These are phyloP conservation scores for Poeciliopsis infans DNA, from an alignment of 2,797 vertebrate species.

Conservation along the genomic window DNA sequence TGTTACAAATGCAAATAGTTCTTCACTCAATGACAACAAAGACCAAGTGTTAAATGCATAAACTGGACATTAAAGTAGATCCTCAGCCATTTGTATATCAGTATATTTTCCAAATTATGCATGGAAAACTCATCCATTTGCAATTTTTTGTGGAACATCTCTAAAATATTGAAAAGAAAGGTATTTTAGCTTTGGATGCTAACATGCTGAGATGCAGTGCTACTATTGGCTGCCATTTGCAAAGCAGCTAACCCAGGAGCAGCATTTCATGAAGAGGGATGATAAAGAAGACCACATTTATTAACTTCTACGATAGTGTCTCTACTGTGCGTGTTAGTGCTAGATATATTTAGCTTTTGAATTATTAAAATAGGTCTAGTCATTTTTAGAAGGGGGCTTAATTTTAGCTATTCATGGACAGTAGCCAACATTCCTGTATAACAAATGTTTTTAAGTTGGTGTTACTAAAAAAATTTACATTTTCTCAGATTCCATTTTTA, in stretches of 20 bases:
- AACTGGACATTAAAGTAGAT: too few species aligned
- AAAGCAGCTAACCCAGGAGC: background rate
- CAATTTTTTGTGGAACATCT: too few species aligned
- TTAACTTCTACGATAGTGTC: background rate
- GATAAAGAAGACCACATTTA: background rate
- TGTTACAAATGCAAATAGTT: too few species aligned
- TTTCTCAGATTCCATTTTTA: background rate
- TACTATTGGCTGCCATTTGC: background rate
- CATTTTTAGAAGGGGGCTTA: background rate
- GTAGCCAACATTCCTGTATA: background rate
- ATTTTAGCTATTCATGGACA: background rate
- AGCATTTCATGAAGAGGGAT: background rate
- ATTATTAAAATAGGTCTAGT: too few species aligned
- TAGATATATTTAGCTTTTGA: too few species aligned
- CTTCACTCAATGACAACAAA: too few species aligned
- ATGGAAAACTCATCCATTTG: too few species aligned
- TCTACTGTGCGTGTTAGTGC: background rate
- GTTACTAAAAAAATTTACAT: background rate
- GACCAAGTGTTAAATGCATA: too few species aligned
- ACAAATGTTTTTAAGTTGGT: background rate
- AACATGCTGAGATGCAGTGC: background rate
- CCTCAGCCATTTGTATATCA: too few species aligned
- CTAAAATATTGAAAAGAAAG: too few species aligned
- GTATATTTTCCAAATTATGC: too few species aligned
- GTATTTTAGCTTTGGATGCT: background rate